A percentile compares a stretch with the other conserved stretches of the same genome.
Evolutionary conservation across 2,888 invertebrate genomes (phyloP).

Genomic region (Synanthedon myopaeformis): DNA sequence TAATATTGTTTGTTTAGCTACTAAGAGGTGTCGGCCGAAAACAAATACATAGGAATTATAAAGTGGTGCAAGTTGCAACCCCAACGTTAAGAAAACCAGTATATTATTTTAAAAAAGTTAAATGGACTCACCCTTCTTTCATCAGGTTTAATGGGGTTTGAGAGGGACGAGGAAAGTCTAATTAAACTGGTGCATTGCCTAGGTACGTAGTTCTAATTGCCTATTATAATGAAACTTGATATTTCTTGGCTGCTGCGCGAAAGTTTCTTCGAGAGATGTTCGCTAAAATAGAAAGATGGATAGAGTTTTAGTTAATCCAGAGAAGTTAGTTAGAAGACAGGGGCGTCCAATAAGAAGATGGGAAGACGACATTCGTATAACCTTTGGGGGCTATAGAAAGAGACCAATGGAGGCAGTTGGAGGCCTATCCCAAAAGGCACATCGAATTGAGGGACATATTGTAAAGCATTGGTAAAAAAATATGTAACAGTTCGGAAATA

Average conservation of each 20-base stretch:
- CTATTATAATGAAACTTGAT: constrained; percentile 66
- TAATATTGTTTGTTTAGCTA: constrained; percentile 64
- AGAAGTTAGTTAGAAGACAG: too few relatives aligned
- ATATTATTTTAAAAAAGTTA: not conserved
- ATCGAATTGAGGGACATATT: too few relatives aligned
- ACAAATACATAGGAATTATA: constrained; percentile 53
- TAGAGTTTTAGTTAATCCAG: too few relatives aligned
- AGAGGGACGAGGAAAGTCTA: constrained; percentile 12
- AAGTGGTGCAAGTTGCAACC: constrained; percentile 26
- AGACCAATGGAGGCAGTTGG: too few relatives aligned
- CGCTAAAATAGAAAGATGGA: not conserved
- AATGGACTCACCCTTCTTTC: not conserved
- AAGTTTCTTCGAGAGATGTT: not conserved
- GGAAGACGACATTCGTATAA: too few relatives aligned
- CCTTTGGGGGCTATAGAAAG: too few relatives aligned
- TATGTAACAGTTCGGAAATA: too few relatives aligned
- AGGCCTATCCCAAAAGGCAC: too few relatives aligned
- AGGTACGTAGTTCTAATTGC: constrained; percentile 61
- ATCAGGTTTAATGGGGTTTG: not conserved
- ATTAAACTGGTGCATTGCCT: constrained; percentile 18
- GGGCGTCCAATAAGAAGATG: too few relatives aligned
- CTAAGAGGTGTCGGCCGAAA: constrained; percentile 58
- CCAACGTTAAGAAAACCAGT: constrained; percentile 10
- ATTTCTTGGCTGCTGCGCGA: constrained; percentile 20
- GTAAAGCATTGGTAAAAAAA: too few relatives aligned